These are phyloP conservation scores for Sebastes iracundus DNA, from an alignment of 2,797 vertebrate species.

Conservation along the genomic window DNA sequence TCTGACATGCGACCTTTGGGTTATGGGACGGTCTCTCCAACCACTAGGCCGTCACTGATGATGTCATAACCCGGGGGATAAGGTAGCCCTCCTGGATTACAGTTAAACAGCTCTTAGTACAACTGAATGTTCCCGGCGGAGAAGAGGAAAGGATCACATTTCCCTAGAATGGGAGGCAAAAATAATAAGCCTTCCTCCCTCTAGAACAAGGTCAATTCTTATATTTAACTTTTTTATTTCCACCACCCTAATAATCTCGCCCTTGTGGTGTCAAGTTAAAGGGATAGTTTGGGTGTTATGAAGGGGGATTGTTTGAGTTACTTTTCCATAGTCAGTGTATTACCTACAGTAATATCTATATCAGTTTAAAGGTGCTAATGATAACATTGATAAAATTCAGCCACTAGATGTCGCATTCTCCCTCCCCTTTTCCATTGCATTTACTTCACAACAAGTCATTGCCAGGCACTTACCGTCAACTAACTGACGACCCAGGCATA, in stretches of 20 bases:
- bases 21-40: not conserved
- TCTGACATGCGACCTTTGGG: constrained; percentile 27
- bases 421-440: no score
- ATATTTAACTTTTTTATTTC: not conserved
- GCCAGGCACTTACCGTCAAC: not conserved
- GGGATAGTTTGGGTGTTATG: not conserved
- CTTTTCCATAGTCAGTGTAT: not conserved
- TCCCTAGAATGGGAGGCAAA: constrained; percentile 15
- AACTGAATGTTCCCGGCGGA: constrained; percentile 12
- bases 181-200: constrained; percentile 1
- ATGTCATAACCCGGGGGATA: constrained; percentile 19
- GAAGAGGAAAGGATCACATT: constrained; percentile 40
- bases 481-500: not conserved
- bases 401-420: not conserved
- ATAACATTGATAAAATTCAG: not conserved
- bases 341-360: not conserved
- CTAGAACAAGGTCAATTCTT: constrained; percentile 16
- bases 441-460: no score
- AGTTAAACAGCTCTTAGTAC: constrained; percentile 44
- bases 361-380: not conserved
- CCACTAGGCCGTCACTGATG: not conserved
- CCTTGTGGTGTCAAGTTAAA: not conserved
- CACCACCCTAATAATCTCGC: not conserved
- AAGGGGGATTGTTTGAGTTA: not conserved
- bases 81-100: constrained; percentile 41